Evolutionary conservation across 2,113 vertebrate genomes (phyloP).

Genomic region (Caretta caretta): DNA sequence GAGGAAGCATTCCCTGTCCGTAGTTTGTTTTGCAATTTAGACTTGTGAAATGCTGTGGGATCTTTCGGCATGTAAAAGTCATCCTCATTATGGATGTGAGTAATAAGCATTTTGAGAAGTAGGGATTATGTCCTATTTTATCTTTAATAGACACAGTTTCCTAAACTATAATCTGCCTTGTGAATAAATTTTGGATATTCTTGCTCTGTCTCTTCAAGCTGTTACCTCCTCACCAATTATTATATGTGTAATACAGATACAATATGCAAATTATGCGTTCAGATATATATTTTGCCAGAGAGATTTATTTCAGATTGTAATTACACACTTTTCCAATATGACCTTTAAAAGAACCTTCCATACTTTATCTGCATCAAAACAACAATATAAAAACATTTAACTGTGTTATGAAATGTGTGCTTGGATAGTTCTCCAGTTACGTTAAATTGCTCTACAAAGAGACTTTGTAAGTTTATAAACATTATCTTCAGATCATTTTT

Average conservation of each 20-base stretch:
- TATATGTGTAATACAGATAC: neutral
- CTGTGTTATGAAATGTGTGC: neutral
- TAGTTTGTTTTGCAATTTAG: neutral
- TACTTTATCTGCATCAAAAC: neutral
- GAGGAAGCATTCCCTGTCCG: neutral
- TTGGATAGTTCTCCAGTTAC: neutral
- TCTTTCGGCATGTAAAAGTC: neutral
- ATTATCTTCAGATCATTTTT: neutral
- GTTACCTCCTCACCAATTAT: neutral
- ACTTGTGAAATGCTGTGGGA: neutral
- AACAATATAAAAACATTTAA: neutral
- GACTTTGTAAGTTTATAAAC: neutral
- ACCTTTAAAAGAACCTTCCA: neutral
- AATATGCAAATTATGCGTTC: neutral
- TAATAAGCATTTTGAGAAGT: neutral
- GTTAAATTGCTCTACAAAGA: neutral
- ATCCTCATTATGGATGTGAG: fast-evolving
- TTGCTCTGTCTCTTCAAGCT: neutral
- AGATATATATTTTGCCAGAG: neutral
- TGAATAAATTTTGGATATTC: neutral
- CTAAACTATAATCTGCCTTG: neutral
- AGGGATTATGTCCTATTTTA: neutral
- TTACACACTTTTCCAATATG: neutral
- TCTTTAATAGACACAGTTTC: neutral
- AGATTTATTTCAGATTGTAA: neutral